Conservation (phyloP, 92 coral and sea anemone species). For the Porites cylindrica region DNA sequence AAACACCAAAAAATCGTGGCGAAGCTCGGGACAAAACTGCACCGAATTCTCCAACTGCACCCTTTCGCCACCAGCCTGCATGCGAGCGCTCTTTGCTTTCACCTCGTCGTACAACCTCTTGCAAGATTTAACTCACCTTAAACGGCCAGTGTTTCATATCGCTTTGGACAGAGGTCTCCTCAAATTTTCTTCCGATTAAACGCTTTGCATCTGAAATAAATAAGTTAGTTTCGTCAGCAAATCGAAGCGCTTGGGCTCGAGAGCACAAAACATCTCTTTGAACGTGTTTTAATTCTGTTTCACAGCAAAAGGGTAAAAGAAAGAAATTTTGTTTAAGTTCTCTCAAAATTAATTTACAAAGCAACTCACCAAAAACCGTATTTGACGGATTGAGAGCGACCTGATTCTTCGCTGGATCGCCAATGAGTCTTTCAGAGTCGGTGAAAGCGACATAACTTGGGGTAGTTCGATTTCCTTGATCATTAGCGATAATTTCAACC, state of each 20-base stretch:
- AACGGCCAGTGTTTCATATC: conserved; percentile 94
- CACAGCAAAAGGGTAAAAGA: neutral
- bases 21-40: no score
- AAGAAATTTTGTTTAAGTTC: neutral
- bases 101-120: no score
- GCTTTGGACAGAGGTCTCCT: conserved; percentile 69
- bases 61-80: no score
- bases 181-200: conserved; percentile 81
- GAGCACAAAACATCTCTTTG: neutral
- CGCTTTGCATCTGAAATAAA: conserved; percentile 74
- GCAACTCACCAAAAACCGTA: neutral
- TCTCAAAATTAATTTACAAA: no score
- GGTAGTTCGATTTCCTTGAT: conserved; percentile 93
- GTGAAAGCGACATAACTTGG: conserved; percentile 86
- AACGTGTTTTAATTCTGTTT: neutral
- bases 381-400: neutral
- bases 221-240: neutral
- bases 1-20: no score
- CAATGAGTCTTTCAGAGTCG: neutral
- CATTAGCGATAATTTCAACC: conserved; percentile 96
- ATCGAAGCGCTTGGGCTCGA: neutral
- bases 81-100: no score
- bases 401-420: neutral
- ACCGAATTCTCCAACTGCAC: no score
- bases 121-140: no score